Base-by-base conservation (phyloP, 2,113 vertebrate species). In the Shinisaurus crocodilurus region DNA sequence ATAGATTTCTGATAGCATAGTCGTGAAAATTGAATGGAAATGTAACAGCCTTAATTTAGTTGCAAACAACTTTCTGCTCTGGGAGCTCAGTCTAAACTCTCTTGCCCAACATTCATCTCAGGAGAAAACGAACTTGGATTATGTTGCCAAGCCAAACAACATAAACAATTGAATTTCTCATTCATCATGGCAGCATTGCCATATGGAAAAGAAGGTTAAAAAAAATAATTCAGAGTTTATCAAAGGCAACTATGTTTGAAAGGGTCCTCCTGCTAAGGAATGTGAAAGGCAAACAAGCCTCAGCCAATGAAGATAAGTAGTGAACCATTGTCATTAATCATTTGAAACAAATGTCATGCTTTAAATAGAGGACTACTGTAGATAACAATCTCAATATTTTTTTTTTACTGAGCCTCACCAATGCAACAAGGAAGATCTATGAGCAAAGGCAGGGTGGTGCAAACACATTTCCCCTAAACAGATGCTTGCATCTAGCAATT, bases 221-320 rank as follows among this genome's bases (percentile, higher is more conserved):
- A 20, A 29, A 88, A 95, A 94, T 93, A n/a, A n/a, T 95, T 94
- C 85, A 92, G 80, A 45, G 87, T 91, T 96, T 94, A 93, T 95
- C 43, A 1, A 93, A 96, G 94, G 69, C 88, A 94, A 92, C 85
- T 72, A n/a, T 3, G 37, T 86, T 72, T 80, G 67, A 87, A 45
- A 45, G 63, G 65, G 82, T 88, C 84, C 92, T 88, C 84, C 92
- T 77, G 18, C 15, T 16, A 48, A 91, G 48, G 92, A 63, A 85
- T 83, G 86, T 0, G 0, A 91, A 91, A 94, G 48, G 45, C 89
- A 93, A 93, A 87, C 20, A 69, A 37, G 86, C 50, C 40, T 89
- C 65, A 0, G 0, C 85, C 90, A 27, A 43, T 67, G 87, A 54
- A 83, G 40, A 40, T 82, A 74, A 16, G 5, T 10, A 94, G 82